Evolutionary conservation across 2,888 invertebrate genomes (phyloP).

Genomic region (Drosophila differens): DNA sequence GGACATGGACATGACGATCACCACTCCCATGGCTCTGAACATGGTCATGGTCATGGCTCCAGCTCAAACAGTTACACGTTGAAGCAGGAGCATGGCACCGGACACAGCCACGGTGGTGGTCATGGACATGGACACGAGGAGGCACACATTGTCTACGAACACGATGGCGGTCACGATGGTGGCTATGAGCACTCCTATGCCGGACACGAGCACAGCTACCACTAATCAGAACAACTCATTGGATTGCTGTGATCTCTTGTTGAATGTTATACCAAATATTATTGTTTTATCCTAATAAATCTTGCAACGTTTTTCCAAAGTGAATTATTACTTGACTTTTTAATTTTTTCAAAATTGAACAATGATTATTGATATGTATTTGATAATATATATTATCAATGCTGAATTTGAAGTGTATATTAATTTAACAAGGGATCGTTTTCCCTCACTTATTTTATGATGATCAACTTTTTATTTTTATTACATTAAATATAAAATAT

Average conservation of each 20-base stretch:
- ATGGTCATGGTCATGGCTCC: slow-evolving; percentile 47
- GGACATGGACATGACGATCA: slow-evolving; percentile 50
- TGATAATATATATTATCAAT: neutral
- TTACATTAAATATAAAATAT: too few relatives aligned
- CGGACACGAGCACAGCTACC: slow-evolving; percentile 60
- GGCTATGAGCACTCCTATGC: slow-evolving; percentile 39
- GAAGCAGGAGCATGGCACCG: slow-evolving; percentile 70
- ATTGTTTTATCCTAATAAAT: slow-evolving; percentile 62
- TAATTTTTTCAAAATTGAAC: neutral
- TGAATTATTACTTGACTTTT: slow-evolving; percentile 21
- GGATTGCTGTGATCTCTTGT: slow-evolving; percentile 32
- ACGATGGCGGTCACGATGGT: slow-evolving; percentile 32
- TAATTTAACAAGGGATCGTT: too few relatives aligned
- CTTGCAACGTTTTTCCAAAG: slow-evolving; percentile 62
- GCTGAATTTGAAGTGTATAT: neutral
- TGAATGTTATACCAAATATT: slow-evolving; percentile 62
- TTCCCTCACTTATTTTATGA: neutral
- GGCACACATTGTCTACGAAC: slow-evolving; percentile 11
- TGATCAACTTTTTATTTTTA: neutral
- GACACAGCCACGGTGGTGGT: slow-evolving; percentile 45
- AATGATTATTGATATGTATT: neutral
- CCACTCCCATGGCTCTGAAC: slow-evolving; percentile 47
- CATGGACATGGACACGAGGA: slow-evolving; percentile 25
- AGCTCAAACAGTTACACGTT: slow-evolving; percentile 66
- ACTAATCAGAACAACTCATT: slow-evolving; percentile 23